Evolutionary conservation across 2,888 invertebrate genomes (phyloP).

Genomic region (Plagodis dolabraria): DNA sequence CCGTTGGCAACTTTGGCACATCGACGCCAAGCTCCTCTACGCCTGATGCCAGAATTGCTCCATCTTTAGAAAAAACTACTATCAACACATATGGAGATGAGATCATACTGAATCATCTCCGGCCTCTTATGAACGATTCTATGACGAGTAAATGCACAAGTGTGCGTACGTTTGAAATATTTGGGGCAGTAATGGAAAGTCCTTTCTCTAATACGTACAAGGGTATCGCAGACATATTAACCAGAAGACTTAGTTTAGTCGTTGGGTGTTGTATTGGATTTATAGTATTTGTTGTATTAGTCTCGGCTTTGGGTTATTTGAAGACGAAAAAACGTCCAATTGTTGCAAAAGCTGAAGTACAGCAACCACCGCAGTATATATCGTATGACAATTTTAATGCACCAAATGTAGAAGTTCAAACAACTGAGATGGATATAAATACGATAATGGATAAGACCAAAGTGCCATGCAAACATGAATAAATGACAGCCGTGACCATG

Average conservation of each 20-base stretch:
- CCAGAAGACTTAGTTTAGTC: conserved; percentile 92
- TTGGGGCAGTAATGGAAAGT: conserved; percentile 85
- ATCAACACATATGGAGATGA: conserved; percentile 84
- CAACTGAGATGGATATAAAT: conserved; percentile 77
- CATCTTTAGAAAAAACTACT: conserved; percentile 66
- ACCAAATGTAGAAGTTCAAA: conserved; percentile 69
- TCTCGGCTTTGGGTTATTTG: conserved; percentile 93
- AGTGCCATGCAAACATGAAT: conserved; percentile 60
- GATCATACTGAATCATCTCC: conserved; percentile 78
- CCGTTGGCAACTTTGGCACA: conserved; percentile 88
- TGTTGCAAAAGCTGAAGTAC: conserved; percentile 88
- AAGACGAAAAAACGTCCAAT: conserved; percentile 93
- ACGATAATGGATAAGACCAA: conserved; percentile 76
- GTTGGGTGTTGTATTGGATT: conserved; percentile 95
- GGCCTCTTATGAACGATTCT: conserved; percentile 85
- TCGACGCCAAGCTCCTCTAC: conserved; percentile 68
- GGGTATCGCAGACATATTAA: conserved; percentile 90
- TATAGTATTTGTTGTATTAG: conserved; percentile 92
- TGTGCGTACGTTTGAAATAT: conserved; percentile 89
- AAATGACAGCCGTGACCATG: conserved; percentile 42
- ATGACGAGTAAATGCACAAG: conserved; percentile 91
- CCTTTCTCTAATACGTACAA: conserved; percentile 87
- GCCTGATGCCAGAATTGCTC: conserved; percentile 81
- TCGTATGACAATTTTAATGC: conserved; percentile 86
- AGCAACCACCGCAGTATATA: conserved; percentile 91